Percentiles rank a stretch among this genome's conserved stretches.
phyloP scores from a whole-genome alignment of 2,797 vertebrate species.

The Phataginus tetradactyla region DNA sequence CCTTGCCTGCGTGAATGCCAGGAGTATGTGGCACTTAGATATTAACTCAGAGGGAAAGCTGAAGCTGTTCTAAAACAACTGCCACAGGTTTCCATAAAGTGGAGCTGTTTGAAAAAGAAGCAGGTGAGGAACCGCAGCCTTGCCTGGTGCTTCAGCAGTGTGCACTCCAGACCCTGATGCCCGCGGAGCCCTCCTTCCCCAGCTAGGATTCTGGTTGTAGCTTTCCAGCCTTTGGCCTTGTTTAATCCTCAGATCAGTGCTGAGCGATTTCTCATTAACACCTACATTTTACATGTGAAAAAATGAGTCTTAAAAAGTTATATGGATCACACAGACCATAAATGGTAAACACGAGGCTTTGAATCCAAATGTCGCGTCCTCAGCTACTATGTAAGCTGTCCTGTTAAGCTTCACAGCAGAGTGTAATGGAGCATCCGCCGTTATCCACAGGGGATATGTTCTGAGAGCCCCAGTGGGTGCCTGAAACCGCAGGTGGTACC shows the following conservation, averaged over 20 bases:
- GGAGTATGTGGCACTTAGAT: neutral
- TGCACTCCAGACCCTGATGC: neutral
- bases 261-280: neutral
- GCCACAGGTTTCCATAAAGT: neutral
- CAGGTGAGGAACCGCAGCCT: neutral
- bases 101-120: neutral
- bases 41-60: neutral
- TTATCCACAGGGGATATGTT: neutral
- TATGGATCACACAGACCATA: neutral
- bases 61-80: neutral
- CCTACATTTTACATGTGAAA: neutral
- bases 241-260: neutral
- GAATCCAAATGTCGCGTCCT: neutral
- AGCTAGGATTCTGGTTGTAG: neutral
- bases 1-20: neutral
- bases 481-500: neutral
- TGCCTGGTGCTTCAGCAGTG: neutral
- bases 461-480: neutral
- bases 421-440: fast-evolving
- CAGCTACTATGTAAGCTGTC: neutral
- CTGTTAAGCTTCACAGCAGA: neutral
- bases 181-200: neutral
- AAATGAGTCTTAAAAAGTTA: neutral
- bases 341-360: neutral
- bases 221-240: neutral